Evolutionary conservation across 2,888 invertebrate species (phyloP).

Genomic region (Bellardia pandia): DNA sequence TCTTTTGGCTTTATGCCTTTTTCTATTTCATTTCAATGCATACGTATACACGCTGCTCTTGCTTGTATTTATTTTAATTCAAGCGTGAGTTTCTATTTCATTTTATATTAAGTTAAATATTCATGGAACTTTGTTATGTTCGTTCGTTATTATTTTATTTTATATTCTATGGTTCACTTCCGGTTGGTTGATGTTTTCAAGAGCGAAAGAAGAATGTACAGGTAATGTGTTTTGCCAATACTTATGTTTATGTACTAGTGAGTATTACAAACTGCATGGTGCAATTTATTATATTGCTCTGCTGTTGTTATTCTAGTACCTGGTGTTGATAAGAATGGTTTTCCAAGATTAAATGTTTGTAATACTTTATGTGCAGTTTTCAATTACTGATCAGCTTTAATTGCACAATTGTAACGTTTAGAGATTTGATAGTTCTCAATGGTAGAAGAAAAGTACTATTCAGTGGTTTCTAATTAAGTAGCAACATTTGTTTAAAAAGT

Average conservation of each 20-base stretch:
- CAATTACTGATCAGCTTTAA: background rate
- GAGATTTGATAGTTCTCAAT: too few relatives aligned
- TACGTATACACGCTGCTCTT: background rate
- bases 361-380: background rate
- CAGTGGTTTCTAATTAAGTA: too few relatives aligned
- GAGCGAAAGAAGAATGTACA: background rate
- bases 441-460: too few relatives aligned
- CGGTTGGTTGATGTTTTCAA: constrained; percentile 23
- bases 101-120: constrained; percentile 70
- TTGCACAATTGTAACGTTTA: too few relatives aligned
- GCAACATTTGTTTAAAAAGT: too few relatives aligned
- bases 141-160: constrained; percentile 50
- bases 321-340: constrained; percentile 4
- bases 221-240: constrained; percentile 23
- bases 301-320: background rate
- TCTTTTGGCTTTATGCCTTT: constrained; percentile 27
- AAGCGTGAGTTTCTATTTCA: constrained; percentile 72
- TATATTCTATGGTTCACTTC: constrained; percentile 43
- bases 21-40: background rate
- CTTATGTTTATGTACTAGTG: background rate
- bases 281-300: background rate
- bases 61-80: constrained; percentile 70
- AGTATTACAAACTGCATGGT: background rate
- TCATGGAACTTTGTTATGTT: constrained; percentile 45
- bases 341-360: constrained; percentile 2